Conservation (phyloP, 2,113 vertebrate genomes). For the Meleagris gallopavo region DNA sequence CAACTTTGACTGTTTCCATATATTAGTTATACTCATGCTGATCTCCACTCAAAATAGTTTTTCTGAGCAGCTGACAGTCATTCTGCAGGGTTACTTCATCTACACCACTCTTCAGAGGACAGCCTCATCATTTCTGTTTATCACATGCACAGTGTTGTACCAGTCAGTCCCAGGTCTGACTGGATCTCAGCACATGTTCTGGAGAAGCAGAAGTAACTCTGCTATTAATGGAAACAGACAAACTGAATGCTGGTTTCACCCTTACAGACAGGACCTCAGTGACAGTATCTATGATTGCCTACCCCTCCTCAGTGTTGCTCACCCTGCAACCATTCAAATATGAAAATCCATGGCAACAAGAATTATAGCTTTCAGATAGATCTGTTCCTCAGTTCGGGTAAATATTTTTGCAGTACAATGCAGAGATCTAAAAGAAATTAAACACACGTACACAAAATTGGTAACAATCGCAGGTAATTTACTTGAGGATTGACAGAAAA, state of each 20-base stretch:
- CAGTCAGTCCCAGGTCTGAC: background rate
- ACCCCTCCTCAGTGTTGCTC: background rate
- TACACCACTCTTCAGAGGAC: background rate
- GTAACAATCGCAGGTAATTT: background rate
- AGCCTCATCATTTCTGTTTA: background rate
- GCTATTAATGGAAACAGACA: background rate
- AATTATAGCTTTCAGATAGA: background rate
- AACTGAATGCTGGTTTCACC: background rate
- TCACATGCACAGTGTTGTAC: background rate
- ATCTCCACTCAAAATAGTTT: background rate
- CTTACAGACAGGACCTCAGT: background rate
- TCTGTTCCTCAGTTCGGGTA: background rate
- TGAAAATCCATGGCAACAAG: background rate
- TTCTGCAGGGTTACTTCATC: background rate
- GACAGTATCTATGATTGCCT: background rate
- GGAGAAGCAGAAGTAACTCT: background rate
- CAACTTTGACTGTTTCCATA: background rate
- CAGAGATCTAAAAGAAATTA: background rate
- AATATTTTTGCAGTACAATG: background rate
- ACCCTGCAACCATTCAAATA: background rate
- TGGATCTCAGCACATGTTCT: fast-evolving
- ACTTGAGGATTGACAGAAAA: background rate
- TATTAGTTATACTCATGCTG: background rate
- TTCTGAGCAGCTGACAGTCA: background rate
- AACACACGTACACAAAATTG: fast-evolving